A percentile compares a stretch with the other conserved stretches of the same genome.
phyloP scores from a whole-genome alignment of 2,797 vertebrate genomes.

The Huso huso region DNA sequence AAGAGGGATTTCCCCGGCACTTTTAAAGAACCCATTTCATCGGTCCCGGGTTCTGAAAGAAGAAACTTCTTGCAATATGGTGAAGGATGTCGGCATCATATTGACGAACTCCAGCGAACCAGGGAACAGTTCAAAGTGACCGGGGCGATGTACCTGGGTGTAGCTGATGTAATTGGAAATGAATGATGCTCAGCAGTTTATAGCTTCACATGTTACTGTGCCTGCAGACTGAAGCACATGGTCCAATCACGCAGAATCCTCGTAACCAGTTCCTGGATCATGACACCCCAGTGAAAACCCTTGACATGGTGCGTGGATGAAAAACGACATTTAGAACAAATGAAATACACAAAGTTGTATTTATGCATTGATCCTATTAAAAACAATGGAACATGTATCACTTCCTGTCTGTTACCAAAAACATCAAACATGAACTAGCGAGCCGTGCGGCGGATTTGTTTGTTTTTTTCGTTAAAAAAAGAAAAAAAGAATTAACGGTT shows the following conservation, averaged over 20 bases:
- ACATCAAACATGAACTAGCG: conserved; percentile 5
- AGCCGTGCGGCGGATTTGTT: background rate
- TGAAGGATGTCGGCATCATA: background rate
- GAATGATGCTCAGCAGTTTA: background rate
- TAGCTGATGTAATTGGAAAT: background rate
- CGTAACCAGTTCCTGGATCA: background rate
- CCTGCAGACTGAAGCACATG: background rate
- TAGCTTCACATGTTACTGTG: background rate
- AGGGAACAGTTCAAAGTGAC: conserved; percentile 10
- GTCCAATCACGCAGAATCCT: background rate
- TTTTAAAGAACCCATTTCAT: background rate
- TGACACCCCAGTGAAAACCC: background rate
- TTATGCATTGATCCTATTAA: conserved; percentile 39
- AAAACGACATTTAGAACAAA: conserved; percentile 30
- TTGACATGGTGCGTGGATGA: conserved; percentile 11
- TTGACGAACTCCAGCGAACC: conserved; percentile 7
- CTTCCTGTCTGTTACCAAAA: conserved; percentile 17
- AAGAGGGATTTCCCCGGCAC: conserved; percentile 7
- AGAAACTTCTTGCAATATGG: conserved; percentile 5
- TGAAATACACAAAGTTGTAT: conserved; percentile 51
- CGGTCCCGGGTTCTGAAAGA: conserved; percentile 7
- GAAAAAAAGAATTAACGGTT: background rate
- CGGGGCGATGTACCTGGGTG: conserved; percentile 9
- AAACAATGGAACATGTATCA: conserved; percentile 16
- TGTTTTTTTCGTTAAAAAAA: background rate